Conservation (phyloP, 2,888 invertebrate species). For the Ametastegia equiseti region DNA sequence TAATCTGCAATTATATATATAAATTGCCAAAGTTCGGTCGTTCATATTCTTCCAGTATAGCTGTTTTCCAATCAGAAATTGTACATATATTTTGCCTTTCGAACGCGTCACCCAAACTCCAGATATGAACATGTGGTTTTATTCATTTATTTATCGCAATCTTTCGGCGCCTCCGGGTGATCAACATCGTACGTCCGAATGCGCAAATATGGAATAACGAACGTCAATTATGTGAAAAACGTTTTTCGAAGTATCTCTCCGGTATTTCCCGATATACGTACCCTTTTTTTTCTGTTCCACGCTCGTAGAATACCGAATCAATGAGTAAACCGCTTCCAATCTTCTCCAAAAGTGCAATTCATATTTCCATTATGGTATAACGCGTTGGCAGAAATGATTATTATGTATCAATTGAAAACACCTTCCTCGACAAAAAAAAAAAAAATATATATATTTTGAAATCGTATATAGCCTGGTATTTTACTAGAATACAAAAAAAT, state of each 20-base stretch:
- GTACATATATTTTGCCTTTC: background rate
- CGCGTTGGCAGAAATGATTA: background rate
- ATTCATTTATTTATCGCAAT: background rate
- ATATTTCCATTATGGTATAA: constrained; percentile 7
- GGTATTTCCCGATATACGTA: constrained; percentile 29
- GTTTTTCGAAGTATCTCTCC: background rate
- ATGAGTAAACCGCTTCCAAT: background rate
- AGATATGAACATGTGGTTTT: background rate
- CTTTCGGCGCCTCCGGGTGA: background rate
- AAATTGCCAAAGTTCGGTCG: background rate
- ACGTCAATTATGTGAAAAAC: background rate
- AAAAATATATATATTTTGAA: no score
- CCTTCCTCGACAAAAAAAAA: background rate
- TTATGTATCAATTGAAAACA: constrained; percentile 17
- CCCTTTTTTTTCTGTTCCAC: background rate
- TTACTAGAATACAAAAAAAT: no score
- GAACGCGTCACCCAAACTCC: background rate
- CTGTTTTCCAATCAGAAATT: background rate
- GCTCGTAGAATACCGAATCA: constrained; percentile 8
- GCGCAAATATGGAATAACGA: constrained; percentile 11
- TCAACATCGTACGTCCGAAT: background rate
- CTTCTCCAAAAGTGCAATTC: background rate
- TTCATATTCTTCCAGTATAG: background rate
- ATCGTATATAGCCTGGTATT: no score
- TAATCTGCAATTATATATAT: background rate